These are phyloP conservation scores for Acronicta alni DNA, from an alignment of 2,888 invertebrate species.

Conservation along the genomic window DNA sequence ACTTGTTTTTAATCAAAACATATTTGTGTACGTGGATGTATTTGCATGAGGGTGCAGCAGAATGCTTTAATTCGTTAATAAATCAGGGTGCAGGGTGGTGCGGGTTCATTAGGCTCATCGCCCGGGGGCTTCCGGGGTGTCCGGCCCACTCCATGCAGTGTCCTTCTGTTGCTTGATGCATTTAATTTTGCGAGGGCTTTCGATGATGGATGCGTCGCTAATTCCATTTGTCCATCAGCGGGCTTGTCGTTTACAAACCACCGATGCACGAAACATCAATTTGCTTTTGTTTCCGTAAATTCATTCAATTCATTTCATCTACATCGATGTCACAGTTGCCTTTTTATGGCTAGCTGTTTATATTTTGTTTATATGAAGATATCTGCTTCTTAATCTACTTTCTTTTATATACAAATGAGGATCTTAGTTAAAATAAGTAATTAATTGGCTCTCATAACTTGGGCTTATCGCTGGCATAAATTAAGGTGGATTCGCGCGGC, in stretches of 20 bases:
- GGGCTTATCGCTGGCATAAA: conserved; percentile 85
- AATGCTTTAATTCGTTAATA: conserved; percentile 89
- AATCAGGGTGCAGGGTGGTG: conserved; percentile 86
- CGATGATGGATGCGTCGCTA: conserved; percentile 75
- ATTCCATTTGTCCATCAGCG: conserved; percentile 66
- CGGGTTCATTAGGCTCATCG: conserved; percentile 88
- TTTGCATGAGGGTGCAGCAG: conserved; percentile 84
- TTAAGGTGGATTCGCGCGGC: conserved; percentile 82
- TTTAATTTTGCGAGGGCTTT: conserved; percentile 78
- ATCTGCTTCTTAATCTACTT: conserved; percentile 25
- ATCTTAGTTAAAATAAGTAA: conserved; percentile 84
- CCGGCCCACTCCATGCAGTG: conserved; percentile 76
- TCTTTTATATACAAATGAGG: conserved; percentile 65
- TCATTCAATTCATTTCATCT: conserved; percentile 23
- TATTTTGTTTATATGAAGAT: conserved; percentile 10
- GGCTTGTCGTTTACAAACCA: conserved; percentile 48
- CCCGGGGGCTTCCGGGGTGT: conserved; percentile 85
- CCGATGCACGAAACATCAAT: conserved; percentile 44
- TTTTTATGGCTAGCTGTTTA: conserved; percentile 10
- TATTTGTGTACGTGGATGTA: conserved; percentile 50
- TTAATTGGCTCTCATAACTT: conserved; percentile 87
- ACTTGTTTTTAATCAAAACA: conserved; percentile 37
- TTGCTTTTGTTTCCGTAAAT: conserved; percentile 44
- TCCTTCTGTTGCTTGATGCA: conserved; percentile 79
- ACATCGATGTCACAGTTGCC: conserved; percentile 5